Base-by-base conservation (phyloP, 2,113 vertebrate species). In the Regulus satrapa region DNA sequence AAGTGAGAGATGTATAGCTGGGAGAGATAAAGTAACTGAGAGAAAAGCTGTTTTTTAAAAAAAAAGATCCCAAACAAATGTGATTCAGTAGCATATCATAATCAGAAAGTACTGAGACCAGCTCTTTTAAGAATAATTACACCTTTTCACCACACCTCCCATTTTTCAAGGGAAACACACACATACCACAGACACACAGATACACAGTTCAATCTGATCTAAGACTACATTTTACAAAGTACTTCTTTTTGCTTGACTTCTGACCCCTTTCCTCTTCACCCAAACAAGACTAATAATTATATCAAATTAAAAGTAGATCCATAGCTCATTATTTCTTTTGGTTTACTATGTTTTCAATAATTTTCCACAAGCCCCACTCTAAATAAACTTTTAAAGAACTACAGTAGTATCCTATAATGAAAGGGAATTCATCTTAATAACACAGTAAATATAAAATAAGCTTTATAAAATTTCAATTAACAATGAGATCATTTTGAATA, bases 21-120 rank as follows among this genome's bases (percentile, higher is more conserved):
- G 96, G 95, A 96, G 48, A 96, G 78, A 91, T 52, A 94, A 96
- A 96, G 75, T 85, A 97, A 98, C 40, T 88, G 85, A 85, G 83
- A 93, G 32, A 62, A 58, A 92, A 83, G 55, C 26, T 38, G n/a
- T 40, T 32, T n/a, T 12, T 41, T 14, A 41, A 34, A 25, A 20
- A 36, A 81, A 80, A 89, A 31, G n/a, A n/a, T n/a, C n/a, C n/a
- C n/a, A 7, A 24, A 77, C 18, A 78, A 95, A 86, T 0, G 52
- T 83, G 80, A 91, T 85, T 96, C 92, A 95, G 90, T 97, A 96
- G 92, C 66, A 92, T 92, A 97, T 90, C 56, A 97, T 97, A 97
- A 97, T 97, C 96, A 96, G 93, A 97, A 98, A 98, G 94, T 97
- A 97, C 96, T 93, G 98, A 98, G 98, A 98, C 98, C 98, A 98